Evolutionary conservation across 2,888 invertebrate genomes (phyloP).

Genomic region (Penaeus monodon): DNA sequence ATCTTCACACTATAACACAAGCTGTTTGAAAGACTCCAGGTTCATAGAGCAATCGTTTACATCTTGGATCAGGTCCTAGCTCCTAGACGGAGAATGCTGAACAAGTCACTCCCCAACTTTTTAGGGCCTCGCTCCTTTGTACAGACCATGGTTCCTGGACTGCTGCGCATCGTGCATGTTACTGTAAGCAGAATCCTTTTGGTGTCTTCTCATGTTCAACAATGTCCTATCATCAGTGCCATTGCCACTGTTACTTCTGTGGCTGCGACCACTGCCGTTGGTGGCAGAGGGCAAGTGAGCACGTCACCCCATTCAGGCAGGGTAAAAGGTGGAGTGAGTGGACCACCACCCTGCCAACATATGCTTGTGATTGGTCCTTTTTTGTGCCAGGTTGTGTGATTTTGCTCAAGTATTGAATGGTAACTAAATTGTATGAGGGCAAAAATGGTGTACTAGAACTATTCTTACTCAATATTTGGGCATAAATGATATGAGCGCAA

Average conservation of each 20-base stretch:
- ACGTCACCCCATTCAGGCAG: conserved; percentile 46
- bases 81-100: background rate
- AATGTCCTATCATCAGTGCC: conserved; percentile 40
- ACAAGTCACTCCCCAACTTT: conserved; percentile 4
- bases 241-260: conserved; percentile 25
- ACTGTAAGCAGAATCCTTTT: conserved; percentile 51
- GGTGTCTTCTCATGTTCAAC: conserved; percentile 53
- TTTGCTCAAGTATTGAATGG: conserved; percentile 59
- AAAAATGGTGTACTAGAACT: conserved; percentile 43
- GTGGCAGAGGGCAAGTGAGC: conserved; percentile 29
- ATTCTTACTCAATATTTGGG: conserved; percentile 55
- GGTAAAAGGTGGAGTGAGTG: conserved; percentile 28
- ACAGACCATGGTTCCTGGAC: conserved; percentile 45
- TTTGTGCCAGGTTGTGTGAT: conserved; percentile 61
- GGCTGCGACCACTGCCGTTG: conserved; percentile 32
- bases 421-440: conserved; percentile 41
- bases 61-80: conserved; percentile 3
- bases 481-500: conserved; percentile 57
- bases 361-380: conserved; percentile 55
- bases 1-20: too few relatives aligned
- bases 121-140: conserved; percentile 15
- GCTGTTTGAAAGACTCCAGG: conserved; percentile 10
- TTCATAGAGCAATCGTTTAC: background rate
- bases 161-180: conserved; percentile 52
- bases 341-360: conserved; percentile 41